Conservation (phyloP, 2,888 invertebrate species). For the Lasioglossum lativentre region DNA sequence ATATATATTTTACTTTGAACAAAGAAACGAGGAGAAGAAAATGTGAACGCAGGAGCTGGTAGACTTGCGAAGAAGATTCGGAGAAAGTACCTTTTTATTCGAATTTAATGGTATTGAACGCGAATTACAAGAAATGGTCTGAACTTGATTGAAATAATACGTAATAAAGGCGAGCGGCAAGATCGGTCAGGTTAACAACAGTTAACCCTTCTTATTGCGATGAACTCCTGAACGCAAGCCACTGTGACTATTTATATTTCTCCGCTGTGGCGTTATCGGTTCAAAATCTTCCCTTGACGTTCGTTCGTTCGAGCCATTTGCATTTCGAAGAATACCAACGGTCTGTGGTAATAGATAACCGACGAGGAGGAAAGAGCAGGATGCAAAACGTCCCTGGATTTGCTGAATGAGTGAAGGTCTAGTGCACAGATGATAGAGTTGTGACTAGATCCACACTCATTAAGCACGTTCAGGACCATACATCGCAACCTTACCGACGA, state of each 20-base stretch:
- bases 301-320: not conserved
- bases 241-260: conserved; percentile 28
- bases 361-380: conserved; percentile 18
- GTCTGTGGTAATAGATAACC: not conserved
- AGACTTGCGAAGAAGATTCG: not conserved
- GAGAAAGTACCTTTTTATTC: not conserved
- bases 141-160: conserved; percentile 75
- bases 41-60: not conserved
- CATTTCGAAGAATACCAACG: not conserved
- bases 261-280: conserved; percentile 15
- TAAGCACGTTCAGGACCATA: conserved; percentile 85
- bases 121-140: conserved; percentile 43
- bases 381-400: conserved; percentile 69
- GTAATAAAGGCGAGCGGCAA: conserved; percentile 73
- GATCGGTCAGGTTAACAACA: conserved; percentile 77
- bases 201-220: conserved; percentile 75
- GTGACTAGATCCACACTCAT: conserved; percentile 97
- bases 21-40: not conserved
- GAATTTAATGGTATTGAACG: conserved; percentile 44
- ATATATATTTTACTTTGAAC: not conserved
- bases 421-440: conserved; percentile 87
- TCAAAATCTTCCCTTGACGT: conserved; percentile 12
- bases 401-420: conserved; percentile 91
- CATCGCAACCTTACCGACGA: conserved; percentile 41
- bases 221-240: conserved; percentile 29